Evolutionary conservation across 1,140 invertebrate species (phyloP).

Genomic region (Drosophila jambulina): DNA sequence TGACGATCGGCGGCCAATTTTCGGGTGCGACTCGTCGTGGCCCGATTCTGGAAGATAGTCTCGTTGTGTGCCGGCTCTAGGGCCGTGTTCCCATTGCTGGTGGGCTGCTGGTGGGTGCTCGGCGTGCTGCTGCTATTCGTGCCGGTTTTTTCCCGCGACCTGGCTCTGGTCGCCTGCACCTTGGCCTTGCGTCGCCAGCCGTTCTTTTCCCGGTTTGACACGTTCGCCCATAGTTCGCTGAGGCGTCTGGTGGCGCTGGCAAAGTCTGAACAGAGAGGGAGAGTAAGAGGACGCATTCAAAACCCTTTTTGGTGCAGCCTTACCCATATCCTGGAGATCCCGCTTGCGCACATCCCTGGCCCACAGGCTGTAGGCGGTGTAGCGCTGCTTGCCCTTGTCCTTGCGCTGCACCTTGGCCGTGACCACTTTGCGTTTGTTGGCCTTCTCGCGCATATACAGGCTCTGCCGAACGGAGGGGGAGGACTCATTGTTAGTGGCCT

Average conservation of each 20-base stretch:
- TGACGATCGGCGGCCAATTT: conserved; percentile 68
- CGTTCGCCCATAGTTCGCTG: conserved; percentile 94
- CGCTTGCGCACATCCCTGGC: conserved; percentile 91
- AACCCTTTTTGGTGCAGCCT: neutral
- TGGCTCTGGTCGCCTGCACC: conserved; percentile 84
- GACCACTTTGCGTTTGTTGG: conserved; percentile 91
- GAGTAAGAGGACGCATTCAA: neutral
- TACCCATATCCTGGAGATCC: conserved; percentile 88
- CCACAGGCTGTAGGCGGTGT: conserved; percentile 96
- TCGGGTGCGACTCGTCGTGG: conserved; percentile 80
- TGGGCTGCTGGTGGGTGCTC: neutral
- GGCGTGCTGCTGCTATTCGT: neutral
- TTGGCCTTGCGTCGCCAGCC: conserved; percentile 87
- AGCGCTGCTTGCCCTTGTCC: conserved; percentile 91
- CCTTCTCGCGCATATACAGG: conserved; percentile 92
- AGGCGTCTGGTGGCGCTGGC: conserved; percentile 91
- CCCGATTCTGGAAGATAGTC: conserved; percentile 62
- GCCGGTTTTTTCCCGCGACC: conserved; percentile 48
- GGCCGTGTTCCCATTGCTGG: conserved; percentile 41
- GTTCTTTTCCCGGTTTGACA: conserved; percentile 85
- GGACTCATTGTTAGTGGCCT: conserved; percentile 74
- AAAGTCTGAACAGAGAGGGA: conserved; percentile 87
- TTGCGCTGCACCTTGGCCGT: conserved; percentile 88
- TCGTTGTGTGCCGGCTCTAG: conserved; percentile 16
- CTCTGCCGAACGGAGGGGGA: conserved; percentile 86